Evolutionary conservation across 2,797 vertebrate species (phyloP).

Genomic region (Pangasius krempfi): DNA sequence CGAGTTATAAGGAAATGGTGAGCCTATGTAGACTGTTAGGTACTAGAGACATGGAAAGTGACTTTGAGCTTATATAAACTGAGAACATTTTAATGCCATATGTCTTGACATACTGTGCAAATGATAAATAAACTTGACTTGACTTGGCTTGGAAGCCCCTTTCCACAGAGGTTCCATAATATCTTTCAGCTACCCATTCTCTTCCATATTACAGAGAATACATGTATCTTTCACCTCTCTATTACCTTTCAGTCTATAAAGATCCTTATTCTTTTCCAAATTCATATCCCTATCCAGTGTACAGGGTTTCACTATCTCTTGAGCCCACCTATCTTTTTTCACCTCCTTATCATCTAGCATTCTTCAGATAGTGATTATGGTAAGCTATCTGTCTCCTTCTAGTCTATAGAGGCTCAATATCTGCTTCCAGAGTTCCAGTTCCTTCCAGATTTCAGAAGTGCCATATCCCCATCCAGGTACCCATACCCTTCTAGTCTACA

Average conservation of each 20-base stretch:
- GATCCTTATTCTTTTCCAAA: neutral
- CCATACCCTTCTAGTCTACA: neutral
- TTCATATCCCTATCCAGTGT: neutral
- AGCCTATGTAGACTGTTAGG: neutral
- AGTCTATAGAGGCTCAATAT: neutral
- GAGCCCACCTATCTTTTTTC: neutral
- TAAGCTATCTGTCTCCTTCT: neutral
- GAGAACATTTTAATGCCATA: neutral
- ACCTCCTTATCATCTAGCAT: neutral
- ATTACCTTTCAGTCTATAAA: neutral
- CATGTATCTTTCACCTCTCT: neutral
- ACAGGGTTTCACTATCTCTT: neutral
- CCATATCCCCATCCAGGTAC: neutral
- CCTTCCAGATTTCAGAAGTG: neutral
- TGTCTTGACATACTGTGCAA: neutral
- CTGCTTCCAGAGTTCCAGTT: no score
- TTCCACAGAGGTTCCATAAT: neutral
- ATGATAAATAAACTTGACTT: neutral
- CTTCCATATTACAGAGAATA: neutral
- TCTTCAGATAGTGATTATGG: neutral
- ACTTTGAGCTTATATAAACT: neutral
- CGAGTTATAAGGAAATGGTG: neutral
- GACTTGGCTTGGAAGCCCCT: neutral
- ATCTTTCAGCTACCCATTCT: neutral
- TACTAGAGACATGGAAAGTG: neutral